phyloP scores from a whole-genome alignment of 2,797 vertebrate genomes.

The Myiothlypis chrysogaster region DNA sequence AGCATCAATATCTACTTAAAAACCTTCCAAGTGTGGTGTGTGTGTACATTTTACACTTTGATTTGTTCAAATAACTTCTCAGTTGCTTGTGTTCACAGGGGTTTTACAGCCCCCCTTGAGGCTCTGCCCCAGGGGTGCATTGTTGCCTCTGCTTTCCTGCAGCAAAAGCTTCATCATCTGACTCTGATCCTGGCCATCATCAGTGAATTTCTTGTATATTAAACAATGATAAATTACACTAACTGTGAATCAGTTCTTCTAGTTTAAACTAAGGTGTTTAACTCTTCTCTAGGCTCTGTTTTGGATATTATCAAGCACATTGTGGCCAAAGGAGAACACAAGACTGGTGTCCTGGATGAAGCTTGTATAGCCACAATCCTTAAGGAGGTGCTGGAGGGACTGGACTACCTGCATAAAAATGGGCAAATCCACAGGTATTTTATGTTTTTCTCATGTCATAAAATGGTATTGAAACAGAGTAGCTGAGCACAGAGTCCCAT shows the following conservation, averaged over 20 bases:
- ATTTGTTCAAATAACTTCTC: not conserved
- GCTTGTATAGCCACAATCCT: slow-evolving; percentile 92
- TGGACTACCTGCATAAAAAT: slow-evolving; percentile 96
- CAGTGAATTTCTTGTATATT: not conserved
- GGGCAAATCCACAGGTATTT: slow-evolving; percentile 96
- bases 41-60: not conserved
- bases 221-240: not conserved
- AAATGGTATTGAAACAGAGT: not conserved
- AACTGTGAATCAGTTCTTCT: not conserved
- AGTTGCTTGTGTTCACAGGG: not conserved
- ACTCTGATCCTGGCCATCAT: not conserved
- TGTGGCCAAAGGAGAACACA: slow-evolving; percentile 94
- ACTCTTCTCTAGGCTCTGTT: slow-evolving; percentile 84
- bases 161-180: not conserved
- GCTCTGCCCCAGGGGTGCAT: not conserved
- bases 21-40: not conserved
- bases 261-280: not conserved
- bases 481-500: not conserved
- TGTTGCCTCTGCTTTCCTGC: not conserved
- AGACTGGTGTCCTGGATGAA: slow-evolving; percentile 92
- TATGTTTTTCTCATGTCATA: not conserved
- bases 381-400: slow-evolving; percentile 91
- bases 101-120: not conserved
- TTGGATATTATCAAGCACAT: slow-evolving; percentile 97
- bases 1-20: not conserved